A percentile compares a stretch with the other conserved stretches of the same genome.
phyloP scores from a whole-genome alignment of 2,797 vertebrate species.

The Protonibea diacanthus region DNA sequence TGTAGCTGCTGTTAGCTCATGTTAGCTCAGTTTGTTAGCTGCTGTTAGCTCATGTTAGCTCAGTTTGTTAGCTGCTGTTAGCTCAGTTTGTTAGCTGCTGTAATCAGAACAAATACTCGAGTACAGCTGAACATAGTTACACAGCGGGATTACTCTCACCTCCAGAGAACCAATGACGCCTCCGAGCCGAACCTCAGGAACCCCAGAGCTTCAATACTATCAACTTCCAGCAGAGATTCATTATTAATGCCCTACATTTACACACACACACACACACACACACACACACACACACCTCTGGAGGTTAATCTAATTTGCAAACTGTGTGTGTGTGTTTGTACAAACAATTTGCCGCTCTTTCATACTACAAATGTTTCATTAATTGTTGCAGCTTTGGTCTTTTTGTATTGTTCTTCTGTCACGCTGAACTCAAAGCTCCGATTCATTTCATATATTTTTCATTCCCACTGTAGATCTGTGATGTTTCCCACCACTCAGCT shows the following conservation, averaged over 20 bases:
- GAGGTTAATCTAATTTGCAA: slow-evolving; percentile 66
- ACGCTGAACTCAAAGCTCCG: slow-evolving; percentile 25
- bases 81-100: too few species aligned
- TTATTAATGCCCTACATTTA: slow-evolving; percentile 51
- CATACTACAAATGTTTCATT: slow-evolving; percentile 50
- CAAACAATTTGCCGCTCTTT: slow-evolving; percentile 53
- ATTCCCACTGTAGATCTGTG: slow-evolving; percentile 6
- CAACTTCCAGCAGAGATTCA: slow-evolving; percentile 63
- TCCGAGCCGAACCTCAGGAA: slow-evolving; percentile 4
- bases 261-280: slow-evolving; percentile 5
- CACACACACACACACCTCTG: slow-evolving; percentile 32
- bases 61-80: too few species aligned
- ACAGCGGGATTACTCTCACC: too few species aligned
- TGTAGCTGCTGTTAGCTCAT: too few species aligned
- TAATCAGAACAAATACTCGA: too few species aligned
- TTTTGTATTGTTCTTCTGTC: slow-evolving; percentile 46
- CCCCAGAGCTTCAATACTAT: slow-evolving; percentile 33
- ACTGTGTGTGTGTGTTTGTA: slow-evolving; percentile 26
- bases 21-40: too few species aligned
- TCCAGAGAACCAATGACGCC: background rate
- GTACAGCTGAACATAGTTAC: too few species aligned
- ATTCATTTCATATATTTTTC: slow-evolving; percentile 29
- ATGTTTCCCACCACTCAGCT: background rate
- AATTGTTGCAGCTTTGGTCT: slow-evolving; percentile 55
- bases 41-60: too few species aligned